Evolutionary conservation across 2,113 vertebrate genomes (phyloP).

Genomic region (Anser brachyrhynchus): DNA sequence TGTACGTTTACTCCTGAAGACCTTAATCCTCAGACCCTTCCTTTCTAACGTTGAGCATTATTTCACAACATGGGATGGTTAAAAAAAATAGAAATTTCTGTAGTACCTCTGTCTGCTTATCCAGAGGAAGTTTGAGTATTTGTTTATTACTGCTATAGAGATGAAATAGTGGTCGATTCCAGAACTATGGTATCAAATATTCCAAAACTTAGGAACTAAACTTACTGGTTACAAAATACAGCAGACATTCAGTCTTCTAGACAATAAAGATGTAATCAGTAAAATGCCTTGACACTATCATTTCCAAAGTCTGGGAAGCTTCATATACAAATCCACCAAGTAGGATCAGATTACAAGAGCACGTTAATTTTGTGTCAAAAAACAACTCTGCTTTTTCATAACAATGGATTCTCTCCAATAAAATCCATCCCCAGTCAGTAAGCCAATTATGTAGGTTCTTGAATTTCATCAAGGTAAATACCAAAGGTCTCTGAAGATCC

Average conservation of each 20-base stretch:
- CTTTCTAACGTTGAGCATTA: not conserved
- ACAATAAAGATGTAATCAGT: not conserved
- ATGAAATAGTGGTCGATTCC: not conserved
- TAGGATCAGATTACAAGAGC: not conserved
- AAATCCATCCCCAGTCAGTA: not conserved
- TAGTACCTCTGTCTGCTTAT: not conserved
- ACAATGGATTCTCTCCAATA: not conserved
- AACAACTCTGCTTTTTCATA: not conserved
- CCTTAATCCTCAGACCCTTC: not conserved
- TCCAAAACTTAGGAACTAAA: not conserved
- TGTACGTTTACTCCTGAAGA: not conserved
- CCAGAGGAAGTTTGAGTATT: not conserved
- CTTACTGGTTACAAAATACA: not conserved
- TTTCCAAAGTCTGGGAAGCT: not conserved
- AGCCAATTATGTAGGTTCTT: not conserved
- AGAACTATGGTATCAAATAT: not conserved
- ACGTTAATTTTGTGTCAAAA: not conserved
- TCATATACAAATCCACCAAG: not conserved
- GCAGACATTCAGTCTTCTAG: not conserved
- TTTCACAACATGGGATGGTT: not conserved
- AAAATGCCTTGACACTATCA: not conserved
- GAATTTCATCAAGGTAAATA: conserved; percentile 13
- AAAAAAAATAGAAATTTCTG: not conserved
- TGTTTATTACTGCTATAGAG: not conserved
- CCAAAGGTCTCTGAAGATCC: not conserved